A percentile compares a stretch with the other conserved stretches of the same genome.
phyloP scores from a whole-genome alignment of 2,888 invertebrate species.

The Corbicula japonica region DNA sequence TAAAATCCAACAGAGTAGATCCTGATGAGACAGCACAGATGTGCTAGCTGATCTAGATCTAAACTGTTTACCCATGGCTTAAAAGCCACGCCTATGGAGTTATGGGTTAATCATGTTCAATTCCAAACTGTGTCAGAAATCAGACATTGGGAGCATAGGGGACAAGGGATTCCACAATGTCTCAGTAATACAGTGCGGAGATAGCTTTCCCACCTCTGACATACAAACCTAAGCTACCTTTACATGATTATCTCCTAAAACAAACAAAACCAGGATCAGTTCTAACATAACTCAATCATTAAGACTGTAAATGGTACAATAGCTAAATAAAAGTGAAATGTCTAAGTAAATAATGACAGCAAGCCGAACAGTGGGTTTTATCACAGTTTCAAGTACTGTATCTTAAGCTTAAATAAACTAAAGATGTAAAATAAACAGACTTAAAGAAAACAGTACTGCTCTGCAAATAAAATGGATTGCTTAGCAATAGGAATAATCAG shows the following conservation, averaged over 20 bases:
- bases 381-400: slow-evolving; percentile 23
- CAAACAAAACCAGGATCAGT: slow-evolving; percentile 22
- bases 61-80: no score
- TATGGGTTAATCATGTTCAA: no score
- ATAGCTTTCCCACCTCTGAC: slow-evolving; percentile 42
- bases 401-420: slow-evolving; percentile 27
- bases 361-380: slow-evolving; percentile 41
- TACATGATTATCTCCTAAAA: slow-evolving; percentile 27
- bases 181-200: slow-evolving; percentile 12
- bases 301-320: slow-evolving; percentile 14
- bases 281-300: slow-evolving; percentile 17
- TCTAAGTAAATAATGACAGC: slow-evolving; percentile 42
- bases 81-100: no score
- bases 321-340: slow-evolving; percentile 46
- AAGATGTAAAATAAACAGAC: slow-evolving; percentile 45
- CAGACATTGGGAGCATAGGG: no score
- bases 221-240: slow-evolving; percentile 23
- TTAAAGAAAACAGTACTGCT: slow-evolving; percentile 30
- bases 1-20: no score
- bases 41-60: no score
- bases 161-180: no score
- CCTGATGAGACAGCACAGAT: no score
- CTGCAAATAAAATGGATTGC: slow-evolving; percentile 36
- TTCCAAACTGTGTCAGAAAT: no score
- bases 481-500: slow-evolving; percentile 32